These are phyloP conservation scores for Gryllus bimaculatus DNA, from an alignment of 1,140 invertebrate genomes.

Conservation along the genomic window DNA sequence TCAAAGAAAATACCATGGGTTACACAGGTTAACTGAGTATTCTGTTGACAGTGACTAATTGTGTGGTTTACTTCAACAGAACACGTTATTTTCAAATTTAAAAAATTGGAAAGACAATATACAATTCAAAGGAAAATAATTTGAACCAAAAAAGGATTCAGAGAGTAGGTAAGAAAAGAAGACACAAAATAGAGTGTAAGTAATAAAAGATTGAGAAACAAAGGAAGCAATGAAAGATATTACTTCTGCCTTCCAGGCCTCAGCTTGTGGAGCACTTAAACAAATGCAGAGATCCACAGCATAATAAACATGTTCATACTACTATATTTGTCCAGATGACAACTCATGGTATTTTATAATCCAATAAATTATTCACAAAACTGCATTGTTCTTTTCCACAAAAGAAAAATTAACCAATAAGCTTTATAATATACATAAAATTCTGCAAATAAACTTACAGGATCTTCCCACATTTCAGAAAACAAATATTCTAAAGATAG, in stretches of 20 bases:
- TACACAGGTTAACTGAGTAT: neutral
- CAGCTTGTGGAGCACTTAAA: neutral
- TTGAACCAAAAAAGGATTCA: too few relatives aligned
- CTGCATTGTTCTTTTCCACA: neutral
- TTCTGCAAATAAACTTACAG: neutral
- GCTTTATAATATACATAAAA: neutral
- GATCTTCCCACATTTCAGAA: neutral
- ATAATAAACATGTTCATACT: neutral
- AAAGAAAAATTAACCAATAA: neutral
- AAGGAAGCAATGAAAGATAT: neutral
- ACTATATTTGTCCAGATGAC: neutral
- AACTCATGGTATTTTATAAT: neutral
- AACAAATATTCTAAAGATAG: neutral
- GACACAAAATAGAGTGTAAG: too few relatives aligned
- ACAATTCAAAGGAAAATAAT: too few relatives aligned
- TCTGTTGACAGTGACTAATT: neutral
- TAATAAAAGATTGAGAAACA: neutral
- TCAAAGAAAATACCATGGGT: neutral
- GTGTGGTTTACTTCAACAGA: neutral
- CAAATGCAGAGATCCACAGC: neutral
- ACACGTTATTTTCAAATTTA: too few relatives aligned
- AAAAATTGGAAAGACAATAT: too few relatives aligned
- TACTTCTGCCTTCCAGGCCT: slow-evolving; percentile 1
- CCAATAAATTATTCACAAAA: neutral
- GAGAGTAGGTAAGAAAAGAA: too few relatives aligned